These are phyloP conservation scores for Sinotaia quadrata DNA, from an alignment of 2,888 invertebrate species.

Conservation along the genomic window DNA sequence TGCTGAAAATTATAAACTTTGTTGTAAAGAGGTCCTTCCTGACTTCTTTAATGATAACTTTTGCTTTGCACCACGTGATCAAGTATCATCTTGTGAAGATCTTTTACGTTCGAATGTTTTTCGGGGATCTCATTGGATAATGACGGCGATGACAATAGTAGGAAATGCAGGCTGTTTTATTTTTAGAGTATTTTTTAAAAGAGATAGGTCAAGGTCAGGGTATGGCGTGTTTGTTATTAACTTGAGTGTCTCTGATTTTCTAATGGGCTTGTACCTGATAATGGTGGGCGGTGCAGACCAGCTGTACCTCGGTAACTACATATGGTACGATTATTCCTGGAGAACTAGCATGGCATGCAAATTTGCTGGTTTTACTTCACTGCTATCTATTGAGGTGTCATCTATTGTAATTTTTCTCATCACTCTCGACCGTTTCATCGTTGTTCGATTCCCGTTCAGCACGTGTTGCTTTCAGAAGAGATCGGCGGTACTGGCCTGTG, in stretches of 20 bases:
- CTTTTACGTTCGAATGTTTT: constrained; percentile 17
- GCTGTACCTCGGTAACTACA: constrained; percentile 22
- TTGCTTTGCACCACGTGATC: constrained; percentile 23
- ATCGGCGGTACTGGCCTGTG: constrained; percentile 27
- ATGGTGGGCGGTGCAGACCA: constrained; percentile 30
- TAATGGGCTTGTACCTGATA: constrained; percentile 31
- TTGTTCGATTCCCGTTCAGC: constrained; percentile 27
- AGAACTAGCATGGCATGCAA: constrained; percentile 14
- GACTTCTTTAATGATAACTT: background rate
- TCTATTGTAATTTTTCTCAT: constrained; percentile 26
- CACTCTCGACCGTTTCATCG: constrained; percentile 28
- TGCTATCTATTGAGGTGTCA: constrained; percentile 23
- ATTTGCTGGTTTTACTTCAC: constrained; percentile 23
- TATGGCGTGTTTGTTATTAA: constrained; percentile 27
- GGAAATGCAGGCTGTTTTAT: constrained; percentile 27
- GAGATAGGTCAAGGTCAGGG: constrained; percentile 13
- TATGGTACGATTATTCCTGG: constrained; percentile 20
- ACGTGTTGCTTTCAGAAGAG: constrained; percentile 15
- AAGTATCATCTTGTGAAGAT: constrained; percentile 29
- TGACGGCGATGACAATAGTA: constrained; percentile 16
- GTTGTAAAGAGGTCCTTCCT: constrained; percentile 25
- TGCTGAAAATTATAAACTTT: constrained; percentile 28
- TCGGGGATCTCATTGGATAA: constrained; percentile 13
- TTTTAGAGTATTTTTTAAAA: constrained; percentile 16
- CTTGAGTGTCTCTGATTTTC: constrained; percentile 27